Evolutionary conservation across 2,797 vertebrate species (phyloP).

Genomic region (Oryzias dopingdopingensis): DNA sequence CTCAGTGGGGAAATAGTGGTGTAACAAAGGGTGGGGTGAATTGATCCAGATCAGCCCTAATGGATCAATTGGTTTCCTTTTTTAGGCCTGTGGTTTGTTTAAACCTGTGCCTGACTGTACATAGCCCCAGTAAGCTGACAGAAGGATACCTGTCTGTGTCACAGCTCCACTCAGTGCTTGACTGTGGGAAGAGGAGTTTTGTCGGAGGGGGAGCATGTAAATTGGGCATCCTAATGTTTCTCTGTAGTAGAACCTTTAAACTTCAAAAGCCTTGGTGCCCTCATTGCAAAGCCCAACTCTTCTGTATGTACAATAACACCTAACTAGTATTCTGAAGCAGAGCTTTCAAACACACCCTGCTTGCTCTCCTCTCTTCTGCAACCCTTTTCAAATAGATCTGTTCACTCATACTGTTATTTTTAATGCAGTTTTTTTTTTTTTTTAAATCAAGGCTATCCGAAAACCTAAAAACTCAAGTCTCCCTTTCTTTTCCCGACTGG

Average conservation of each 20-base stretch:
- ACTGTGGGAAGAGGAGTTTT: conserved; percentile 41
- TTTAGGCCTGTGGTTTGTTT: conserved; percentile 65
- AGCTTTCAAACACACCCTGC: conserved; percentile 37
- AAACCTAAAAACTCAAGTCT: conserved; percentile 15
- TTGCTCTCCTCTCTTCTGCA: conserved; percentile 41
- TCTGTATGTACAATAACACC: conserved; percentile 25
- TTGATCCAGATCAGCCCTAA: conserved; percentile 54
- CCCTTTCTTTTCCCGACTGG: conserved; percentile 32
- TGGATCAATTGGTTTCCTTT: conserved; percentile 59
- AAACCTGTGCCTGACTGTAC: conserved; percentile 70
- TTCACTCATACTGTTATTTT: conserved; percentile 39
- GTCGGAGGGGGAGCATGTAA: conserved; percentile 62
- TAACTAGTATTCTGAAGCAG: conserved; percentile 31
- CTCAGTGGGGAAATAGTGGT: conserved; percentile 24
- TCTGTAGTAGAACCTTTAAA: conserved; percentile 51
- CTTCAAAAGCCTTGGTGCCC: conserved; percentile 57
- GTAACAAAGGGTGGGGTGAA: conserved; percentile 31
- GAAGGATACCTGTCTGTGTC: conserved; percentile 57
- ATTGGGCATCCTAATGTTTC: conserved; percentile 55
- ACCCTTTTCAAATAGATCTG: conserved; percentile 34
- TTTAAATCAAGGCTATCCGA: conserved; percentile 15
- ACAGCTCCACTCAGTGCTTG: conserved; percentile 48
- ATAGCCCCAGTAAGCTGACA: conserved; percentile 66
- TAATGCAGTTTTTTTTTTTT: conserved; percentile 9
- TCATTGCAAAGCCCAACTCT: conserved; percentile 30